Conservation (phyloP, 2,888 invertebrate genomes). For the Synergus umbraculus region DNA sequence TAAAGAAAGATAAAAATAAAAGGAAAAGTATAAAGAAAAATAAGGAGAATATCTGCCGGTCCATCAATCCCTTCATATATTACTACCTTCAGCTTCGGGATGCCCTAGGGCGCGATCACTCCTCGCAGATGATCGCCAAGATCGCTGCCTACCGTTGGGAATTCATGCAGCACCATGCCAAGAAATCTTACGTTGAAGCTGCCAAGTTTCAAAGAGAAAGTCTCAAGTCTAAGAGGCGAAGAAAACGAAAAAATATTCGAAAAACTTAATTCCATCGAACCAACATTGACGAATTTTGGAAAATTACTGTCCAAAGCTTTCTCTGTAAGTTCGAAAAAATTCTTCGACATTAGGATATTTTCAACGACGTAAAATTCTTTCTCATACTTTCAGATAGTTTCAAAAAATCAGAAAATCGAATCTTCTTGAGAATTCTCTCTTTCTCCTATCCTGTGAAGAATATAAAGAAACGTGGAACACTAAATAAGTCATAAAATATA, state of each 20-base stretch:
- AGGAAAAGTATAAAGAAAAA: constrained; percentile 31
- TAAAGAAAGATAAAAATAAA: not conserved
- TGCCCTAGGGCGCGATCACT: constrained; percentile 52
- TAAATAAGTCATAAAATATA: not conserved
- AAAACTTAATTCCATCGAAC: not conserved
- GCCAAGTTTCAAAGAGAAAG: not conserved
- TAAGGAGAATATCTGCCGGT: constrained; percentile 52
- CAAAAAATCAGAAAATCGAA: not conserved
- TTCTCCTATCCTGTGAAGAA: not conserved
- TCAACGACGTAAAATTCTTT: not conserved
- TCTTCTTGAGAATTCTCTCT: not conserved
- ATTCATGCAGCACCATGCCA: constrained; percentile 54
- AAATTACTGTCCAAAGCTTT: constrained; percentile 45
- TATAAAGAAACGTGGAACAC: not conserved
- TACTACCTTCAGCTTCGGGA: constrained; percentile 58
- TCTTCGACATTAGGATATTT: not conserved
- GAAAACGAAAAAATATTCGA: not conserved
- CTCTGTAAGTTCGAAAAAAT: constrained; percentile 42
- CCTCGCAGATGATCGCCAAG: constrained; percentile 59
- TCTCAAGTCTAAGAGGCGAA: not conserved
- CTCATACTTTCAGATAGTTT: not conserved
- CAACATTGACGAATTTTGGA: constrained; percentile 38
- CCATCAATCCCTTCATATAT: constrained; percentile 63
- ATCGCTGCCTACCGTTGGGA: constrained; percentile 63
- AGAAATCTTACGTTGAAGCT: constrained; percentile 54